Evolutionary conservation across 2,888 invertebrate genomes (phyloP), one percentile per base, ranked within the genome.

Genomic region (Agrotis ipsilon): DNA sequence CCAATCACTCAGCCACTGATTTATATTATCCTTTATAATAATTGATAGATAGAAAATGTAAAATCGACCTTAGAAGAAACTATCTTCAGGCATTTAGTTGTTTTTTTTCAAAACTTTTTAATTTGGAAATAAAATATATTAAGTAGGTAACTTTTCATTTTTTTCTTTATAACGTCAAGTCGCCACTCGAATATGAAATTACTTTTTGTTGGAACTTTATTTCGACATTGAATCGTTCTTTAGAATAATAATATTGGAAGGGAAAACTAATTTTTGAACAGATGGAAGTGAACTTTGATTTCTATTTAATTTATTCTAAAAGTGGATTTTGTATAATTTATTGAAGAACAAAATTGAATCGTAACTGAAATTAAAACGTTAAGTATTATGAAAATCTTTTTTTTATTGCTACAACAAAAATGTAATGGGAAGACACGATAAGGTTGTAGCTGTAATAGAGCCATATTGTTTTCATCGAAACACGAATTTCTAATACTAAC

Each of bases 111-210:
- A 32, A 75, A 81, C 55, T 82, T 81, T 82, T 79, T 79, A 75
- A 81, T 68, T 69, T 72, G 75, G 81, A 82, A 66, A 81, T 81
- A 82, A 79, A 81, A 75, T 39, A 79, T 72, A 80, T 72, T 69
- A 72, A 54, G 64, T 60, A 61, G 72, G 39, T 75, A 75, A 75
- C 58, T 75, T 72, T 16, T 58, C 54, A 4, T 58, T 79, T 82
- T 74, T 74, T 70, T 54, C 70, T 80, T 78, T 75, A 70, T 68
- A 75, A 80, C 72, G 79, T 60, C 16, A 65, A 64, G 58, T 75
- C 67, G 67, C 64, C 69, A 79, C 69, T 81, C 52, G 83, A 82
- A 79, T 82, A 72, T 79, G 39, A 81, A 75, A 81, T 75, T 81
- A 82, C 72, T 81, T 82, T 81, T 79, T 68, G 67, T 69, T 75